A percentile compares a stretch with the other conserved stretches of the same genome.
phyloP scores from a whole-genome alignment of 1,140 invertebrate species.

The Drosophila miranda region DNA sequence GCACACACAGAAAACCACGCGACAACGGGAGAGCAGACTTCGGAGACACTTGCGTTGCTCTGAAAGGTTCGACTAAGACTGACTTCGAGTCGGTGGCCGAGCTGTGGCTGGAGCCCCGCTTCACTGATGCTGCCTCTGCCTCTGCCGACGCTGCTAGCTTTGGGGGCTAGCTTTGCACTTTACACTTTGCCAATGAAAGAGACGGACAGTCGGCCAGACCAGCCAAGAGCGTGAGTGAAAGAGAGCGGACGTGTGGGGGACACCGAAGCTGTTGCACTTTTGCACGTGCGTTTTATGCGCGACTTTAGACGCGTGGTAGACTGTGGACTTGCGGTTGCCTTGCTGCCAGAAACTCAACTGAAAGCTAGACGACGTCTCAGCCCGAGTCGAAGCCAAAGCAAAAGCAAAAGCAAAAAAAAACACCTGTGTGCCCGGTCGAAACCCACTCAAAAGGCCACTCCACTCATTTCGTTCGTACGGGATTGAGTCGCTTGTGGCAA shows the following conservation, averaged over 20 bases:
- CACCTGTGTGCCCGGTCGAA: slow-evolving; percentile 26
- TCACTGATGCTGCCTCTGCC: slow-evolving; percentile 15
- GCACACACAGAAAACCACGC: slow-evolving; percentile 23
- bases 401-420: slow-evolving; percentile 14
- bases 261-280: slow-evolving; percentile 54
- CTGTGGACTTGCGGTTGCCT: slow-evolving; percentile 43
- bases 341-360: slow-evolving; percentile 53
- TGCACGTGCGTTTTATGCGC: slow-evolving; percentile 55
- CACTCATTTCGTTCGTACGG: slow-evolving; percentile 28
- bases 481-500: slow-evolving; percentile 14
- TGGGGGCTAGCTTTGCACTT: slow-evolving; percentile 62
- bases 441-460: slow-evolving; percentile 32
- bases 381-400: slow-evolving; percentile 28
- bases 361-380: slow-evolving; percentile 35
- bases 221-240: slow-evolving; percentile 4
- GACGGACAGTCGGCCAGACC: slow-evolving; percentile 9
- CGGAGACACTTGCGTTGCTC: slow-evolving; percentile 65
- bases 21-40: slow-evolving; percentile 39
- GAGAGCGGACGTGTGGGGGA: slow-evolving; percentile 9
- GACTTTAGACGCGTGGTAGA: slow-evolving; percentile 26
- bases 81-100: slow-evolving; percentile 59
- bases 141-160: slow-evolving; percentile 22
- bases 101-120: slow-evolving; percentile 35
- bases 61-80: slow-evolving; percentile 72
- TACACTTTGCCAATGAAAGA: slow-evolving; percentile 67